Conservation (phyloP, 1,140 invertebrate genomes). For the Hypothenemus hampei region DNA sequence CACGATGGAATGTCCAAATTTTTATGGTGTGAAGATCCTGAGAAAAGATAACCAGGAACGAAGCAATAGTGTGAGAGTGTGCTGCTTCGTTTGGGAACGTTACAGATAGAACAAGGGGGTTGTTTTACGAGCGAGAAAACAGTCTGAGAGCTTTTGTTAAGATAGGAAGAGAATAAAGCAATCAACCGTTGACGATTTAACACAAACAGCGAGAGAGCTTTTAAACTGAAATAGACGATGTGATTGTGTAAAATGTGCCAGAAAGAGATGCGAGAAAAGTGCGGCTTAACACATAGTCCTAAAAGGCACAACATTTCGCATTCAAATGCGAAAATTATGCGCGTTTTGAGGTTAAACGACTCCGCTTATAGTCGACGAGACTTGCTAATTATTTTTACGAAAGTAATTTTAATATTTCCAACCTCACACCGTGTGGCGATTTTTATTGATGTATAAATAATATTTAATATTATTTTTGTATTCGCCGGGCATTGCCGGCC, state of each 20-base stretch:
- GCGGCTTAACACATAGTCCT: conserved; percentile 25
- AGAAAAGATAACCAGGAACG: background rate
- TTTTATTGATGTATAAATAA: conserved; percentile 31
- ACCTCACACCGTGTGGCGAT: conserved; percentile 31
- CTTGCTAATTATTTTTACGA: conserved; percentile 33
- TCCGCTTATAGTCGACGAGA: conserved; percentile 21
- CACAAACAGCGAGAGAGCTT: background rate
- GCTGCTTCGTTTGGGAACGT: too few species aligned
- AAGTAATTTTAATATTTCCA: conserved; percentile 33
- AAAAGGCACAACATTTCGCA: conserved; percentile 30
- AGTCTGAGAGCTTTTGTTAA: too few species aligned
- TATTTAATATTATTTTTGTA: conserved; percentile 27
- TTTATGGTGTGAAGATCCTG: conserved; percentile 1
- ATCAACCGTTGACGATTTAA: too few species aligned
- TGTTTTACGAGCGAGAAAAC: too few species aligned
- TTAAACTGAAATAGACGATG: too few species aligned
- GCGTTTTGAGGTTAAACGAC: conserved; percentile 29
- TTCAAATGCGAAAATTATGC: conserved; percentile 37
- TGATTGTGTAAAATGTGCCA: too few species aligned
- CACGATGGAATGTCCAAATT: conserved; percentile 17
- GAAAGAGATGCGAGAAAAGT: conserved; percentile 6
- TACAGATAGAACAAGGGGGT: too few species aligned
- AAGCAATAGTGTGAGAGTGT: too few species aligned
- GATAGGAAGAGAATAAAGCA: too few species aligned
- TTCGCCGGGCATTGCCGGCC: conserved; percentile 17